phyloP scores from a whole-genome alignment of 2,797 vertebrate species.

The Dromococcyx pavoninus region DNA sequence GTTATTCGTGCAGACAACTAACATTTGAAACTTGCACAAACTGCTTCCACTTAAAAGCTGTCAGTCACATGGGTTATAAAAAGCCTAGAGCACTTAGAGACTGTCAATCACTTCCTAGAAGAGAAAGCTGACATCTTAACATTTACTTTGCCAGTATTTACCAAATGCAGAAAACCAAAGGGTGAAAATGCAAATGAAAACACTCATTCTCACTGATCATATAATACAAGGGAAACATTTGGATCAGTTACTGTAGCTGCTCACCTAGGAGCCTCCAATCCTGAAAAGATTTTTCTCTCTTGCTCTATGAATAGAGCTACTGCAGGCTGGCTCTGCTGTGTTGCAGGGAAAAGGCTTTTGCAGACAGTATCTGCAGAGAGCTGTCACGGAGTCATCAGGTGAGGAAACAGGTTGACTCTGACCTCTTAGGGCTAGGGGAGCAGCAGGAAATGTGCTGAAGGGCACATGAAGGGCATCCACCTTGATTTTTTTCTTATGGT shows the following conservation, averaged over 20 bases:
- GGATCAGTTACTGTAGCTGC: slow-evolving; percentile 31
- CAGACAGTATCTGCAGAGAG: not conserved
- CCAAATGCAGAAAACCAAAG: slow-evolving; percentile 38
- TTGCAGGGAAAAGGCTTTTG: not conserved
- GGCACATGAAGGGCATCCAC: not conserved
- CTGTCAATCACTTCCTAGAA: slow-evolving; percentile 71
- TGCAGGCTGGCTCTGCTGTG: not conserved
- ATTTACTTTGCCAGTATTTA: slow-evolving; percentile 68
- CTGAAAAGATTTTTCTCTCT: not conserved
- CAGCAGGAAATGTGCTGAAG: not conserved
- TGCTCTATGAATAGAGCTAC: slow-evolving; percentile 42
- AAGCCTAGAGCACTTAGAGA: slow-evolving; percentile 67
- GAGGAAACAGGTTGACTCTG: not conserved
- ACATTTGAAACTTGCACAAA: slow-evolving; percentile 55
- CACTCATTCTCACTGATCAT: slow-evolving; percentile 3
- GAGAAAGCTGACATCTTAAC: slow-evolving; percentile 68
- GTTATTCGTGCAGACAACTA: slow-evolving; percentile 60
- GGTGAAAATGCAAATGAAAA: slow-evolving; percentile 60
- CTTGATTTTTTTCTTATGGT: not conserved
- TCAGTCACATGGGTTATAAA: slow-evolving; percentile 73
- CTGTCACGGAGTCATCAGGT: not conserved
- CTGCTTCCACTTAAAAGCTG: slow-evolving; percentile 61
- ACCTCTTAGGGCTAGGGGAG: not conserved
- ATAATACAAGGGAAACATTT: slow-evolving; percentile 15
- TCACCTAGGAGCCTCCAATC: slow-evolving; percentile 45